phyloP scores from a whole-genome alignment of 1,140 invertebrate genomes.

The Melipona quadrifasciata region DNA sequence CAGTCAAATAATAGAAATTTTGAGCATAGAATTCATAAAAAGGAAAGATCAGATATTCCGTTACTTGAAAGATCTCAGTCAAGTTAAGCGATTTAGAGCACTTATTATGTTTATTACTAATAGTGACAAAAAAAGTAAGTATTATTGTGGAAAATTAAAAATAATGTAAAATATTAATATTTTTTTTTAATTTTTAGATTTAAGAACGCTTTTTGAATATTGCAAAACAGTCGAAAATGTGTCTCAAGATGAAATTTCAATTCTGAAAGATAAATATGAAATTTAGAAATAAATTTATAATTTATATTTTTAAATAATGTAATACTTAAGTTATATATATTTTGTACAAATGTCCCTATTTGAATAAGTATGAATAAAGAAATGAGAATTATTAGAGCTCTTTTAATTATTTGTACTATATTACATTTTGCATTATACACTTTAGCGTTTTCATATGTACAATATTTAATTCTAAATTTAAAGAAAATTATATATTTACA shows the following conservation, averaged over 20 bases:
- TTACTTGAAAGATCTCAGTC: slow-evolving; percentile 74
- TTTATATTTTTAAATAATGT: slow-evolving; percentile 28
- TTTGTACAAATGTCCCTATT: slow-evolving; percentile 5
- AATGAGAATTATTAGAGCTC: slow-evolving; percentile 10
- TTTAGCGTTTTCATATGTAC: background rate
- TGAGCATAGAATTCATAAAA: slow-evolving; percentile 77
- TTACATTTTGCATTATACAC: background rate
- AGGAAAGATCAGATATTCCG: slow-evolving; percentile 71
- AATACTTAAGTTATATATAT: slow-evolving; percentile 28
- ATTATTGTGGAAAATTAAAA: slow-evolving; percentile 26
- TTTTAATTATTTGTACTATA: background rate
- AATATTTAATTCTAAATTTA: background rate
- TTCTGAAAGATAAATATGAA: slow-evolving; percentile 72
- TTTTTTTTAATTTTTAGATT: slow-evolving; percentile 67
- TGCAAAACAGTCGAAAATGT: slow-evolving; percentile 68
- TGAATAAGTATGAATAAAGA: slow-evolving; percentile 13
- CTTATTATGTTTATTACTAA: slow-evolving; percentile 78
- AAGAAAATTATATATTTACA: background rate
- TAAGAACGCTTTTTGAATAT: slow-evolving; percentile 70
- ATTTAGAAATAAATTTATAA: slow-evolving; percentile 55
- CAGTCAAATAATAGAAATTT: slow-evolving; percentile 81
- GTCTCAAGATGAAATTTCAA: slow-evolving; percentile 61
- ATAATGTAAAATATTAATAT: slow-evolving; percentile 20
- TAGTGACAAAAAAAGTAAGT: slow-evolving; percentile 78
- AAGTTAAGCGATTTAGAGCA: slow-evolving; percentile 80